phyloP scores from a whole-genome alignment of 92 coral and sea anemone genomes.

The Montipora capitata region DNA sequence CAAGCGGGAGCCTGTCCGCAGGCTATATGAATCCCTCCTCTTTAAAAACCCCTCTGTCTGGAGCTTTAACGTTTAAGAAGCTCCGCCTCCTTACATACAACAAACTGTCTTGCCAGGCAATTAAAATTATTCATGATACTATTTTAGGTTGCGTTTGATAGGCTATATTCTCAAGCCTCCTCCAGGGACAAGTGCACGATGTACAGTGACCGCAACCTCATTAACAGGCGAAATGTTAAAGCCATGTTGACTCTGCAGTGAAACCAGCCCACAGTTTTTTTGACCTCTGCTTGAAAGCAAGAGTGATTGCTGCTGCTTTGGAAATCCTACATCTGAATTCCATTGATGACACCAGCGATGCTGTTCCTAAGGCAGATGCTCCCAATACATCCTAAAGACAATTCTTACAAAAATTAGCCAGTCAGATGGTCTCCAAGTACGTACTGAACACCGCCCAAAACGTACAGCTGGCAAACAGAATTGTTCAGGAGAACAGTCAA shows the following conservation, averaged over 20 bases:
- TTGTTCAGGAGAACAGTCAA: neutral
- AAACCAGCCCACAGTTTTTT: constrained; percentile 75
- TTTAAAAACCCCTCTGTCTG: too few relatives aligned
- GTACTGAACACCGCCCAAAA: constrained; percentile 50
- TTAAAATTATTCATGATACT: too few relatives aligned
- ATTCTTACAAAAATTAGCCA: constrained; percentile 33
- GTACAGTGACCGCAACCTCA: constrained; percentile 70
- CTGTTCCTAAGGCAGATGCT: constrained; percentile 7
- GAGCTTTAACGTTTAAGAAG: too few relatives aligned
- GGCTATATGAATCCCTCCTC: too few relatives aligned
- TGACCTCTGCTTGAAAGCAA: constrained; percentile 53
- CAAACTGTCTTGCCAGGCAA: too few relatives aligned
- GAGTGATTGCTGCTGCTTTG: constrained; percentile 67
- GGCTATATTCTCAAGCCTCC: constrained; percentile 52
- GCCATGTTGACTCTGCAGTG: constrained; percentile 71
- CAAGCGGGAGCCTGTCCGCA: too few relatives aligned
- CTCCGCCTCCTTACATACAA: too few relatives aligned
- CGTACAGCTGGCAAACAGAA: constrained; percentile 33
- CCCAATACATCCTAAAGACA: constrained; percentile 7
- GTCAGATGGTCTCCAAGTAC: constrained; percentile 51
- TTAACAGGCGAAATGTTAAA: constrained; percentile 68
- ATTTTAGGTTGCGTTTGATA: too few relatives aligned
- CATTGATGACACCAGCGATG: constrained; percentile 48
- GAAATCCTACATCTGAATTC: constrained; percentile 10
- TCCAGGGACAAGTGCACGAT: constrained; percentile 76